These are phyloP conservation scores for Mormyrops attenuatus DNA, from an alignment of 2,797 vertebrate genomes.

Conservation along the genomic window DNA sequence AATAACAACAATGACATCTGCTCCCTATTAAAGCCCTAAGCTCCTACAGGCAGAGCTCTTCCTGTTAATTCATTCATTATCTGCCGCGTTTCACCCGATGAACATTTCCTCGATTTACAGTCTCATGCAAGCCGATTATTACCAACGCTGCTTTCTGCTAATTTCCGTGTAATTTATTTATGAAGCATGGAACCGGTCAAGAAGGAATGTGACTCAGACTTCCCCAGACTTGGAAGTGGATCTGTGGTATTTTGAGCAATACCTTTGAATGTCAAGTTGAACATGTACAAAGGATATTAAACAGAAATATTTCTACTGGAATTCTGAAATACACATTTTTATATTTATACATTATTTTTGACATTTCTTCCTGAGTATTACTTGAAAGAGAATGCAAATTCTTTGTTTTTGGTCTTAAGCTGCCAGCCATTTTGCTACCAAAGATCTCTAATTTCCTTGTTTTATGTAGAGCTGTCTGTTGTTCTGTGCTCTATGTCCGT, in stretches of 20 bases:
- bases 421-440: neutral
- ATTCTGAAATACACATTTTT: neutral
- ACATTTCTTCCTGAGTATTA: neutral
- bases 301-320: neutral
- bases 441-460: neutral
- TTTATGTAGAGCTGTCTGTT: neutral
- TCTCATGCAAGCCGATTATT: neutral
- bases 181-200: neutral
- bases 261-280: neutral
- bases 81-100: neutral
- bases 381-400: neutral
- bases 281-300: neutral
- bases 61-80: constrained; percentile 2
- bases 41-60: neutral
- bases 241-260: neutral
- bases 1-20: constrained; percentile 19
- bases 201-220: neutral
- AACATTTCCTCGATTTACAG: neutral
- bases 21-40: neutral
- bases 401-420: neutral
- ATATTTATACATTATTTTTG: neutral
- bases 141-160: neutral
- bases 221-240: neutral
- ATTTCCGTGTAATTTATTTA: constrained; percentile 13
- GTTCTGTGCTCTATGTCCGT: neutral